Percentiles rank a stretch among this genome's conserved stretches.
Evolutionary conservation across 2,888 invertebrate species (phyloP).

Genomic region (Temnothorax unifasciatus): DNA sequence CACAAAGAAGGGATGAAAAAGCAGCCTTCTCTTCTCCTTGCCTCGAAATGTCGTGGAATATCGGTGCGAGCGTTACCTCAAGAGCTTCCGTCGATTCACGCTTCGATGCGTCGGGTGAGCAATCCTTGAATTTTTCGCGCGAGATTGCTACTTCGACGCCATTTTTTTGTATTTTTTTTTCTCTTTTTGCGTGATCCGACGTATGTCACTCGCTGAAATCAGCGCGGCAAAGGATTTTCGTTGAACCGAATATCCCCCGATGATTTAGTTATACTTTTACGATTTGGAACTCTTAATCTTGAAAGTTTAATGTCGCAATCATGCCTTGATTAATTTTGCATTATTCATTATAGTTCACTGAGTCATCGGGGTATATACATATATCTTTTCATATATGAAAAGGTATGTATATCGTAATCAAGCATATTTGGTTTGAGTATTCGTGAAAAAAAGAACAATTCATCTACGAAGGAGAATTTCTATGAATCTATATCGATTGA

Average conservation of each 20-base stretch:
- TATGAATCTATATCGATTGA: slow-evolving; percentile 5
- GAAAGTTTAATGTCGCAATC: not conserved
- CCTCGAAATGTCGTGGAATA: slow-evolving; percentile 19
- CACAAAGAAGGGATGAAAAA: slow-evolving; percentile 26
- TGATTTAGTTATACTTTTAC: slow-evolving; percentile 41
- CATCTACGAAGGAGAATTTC: not conserved
- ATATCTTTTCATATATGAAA: too few relatives aligned
- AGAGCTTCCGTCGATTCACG: slow-evolving; percentile 26
- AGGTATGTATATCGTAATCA: not conserved
- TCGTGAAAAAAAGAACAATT: not conserved
- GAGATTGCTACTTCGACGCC: slow-evolving; percentile 18
- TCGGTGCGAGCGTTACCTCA: slow-evolving; percentile 35
- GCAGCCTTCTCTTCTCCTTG: not conserved
- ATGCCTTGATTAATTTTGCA: not conserved
- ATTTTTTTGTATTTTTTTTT: not conserved
- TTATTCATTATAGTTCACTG: too few relatives aligned
- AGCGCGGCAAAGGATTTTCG: slow-evolving; percentile 17
- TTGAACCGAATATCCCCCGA: slow-evolving; percentile 50
- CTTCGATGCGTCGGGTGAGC: slow-evolving; percentile 25
- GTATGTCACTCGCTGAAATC: not conserved
- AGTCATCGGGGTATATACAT: not conserved
- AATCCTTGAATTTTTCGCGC: slow-evolving; percentile 1
- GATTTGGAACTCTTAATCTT: slow-evolving; percentile 41
- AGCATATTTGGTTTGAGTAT: not conserved
- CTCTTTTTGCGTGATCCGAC: not conserved